Evolutionary conservation across 2,888 invertebrate species (phyloP).

Genomic region (Chromoteleia sp.): DNA sequence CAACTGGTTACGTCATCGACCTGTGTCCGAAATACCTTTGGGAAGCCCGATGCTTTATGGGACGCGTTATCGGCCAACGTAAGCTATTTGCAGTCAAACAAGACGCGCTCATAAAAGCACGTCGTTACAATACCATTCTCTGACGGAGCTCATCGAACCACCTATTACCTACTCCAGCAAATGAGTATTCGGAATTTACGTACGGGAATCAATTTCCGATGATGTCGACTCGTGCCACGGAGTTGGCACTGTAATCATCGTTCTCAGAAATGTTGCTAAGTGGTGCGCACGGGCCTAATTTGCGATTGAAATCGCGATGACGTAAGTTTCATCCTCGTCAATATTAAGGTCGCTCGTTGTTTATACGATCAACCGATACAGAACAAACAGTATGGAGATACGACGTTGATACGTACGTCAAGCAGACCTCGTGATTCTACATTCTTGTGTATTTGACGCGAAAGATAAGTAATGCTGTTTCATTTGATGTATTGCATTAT

Average conservation of each 20-base stretch:
- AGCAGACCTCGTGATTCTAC: background rate
- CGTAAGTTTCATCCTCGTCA: constrained; percentile 20
- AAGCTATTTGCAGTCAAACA: constrained; percentile 67
- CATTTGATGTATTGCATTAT: background rate
- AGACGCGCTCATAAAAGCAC: constrained; percentile 68
- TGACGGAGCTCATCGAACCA: constrained; percentile 43
- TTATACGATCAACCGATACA: background rate
- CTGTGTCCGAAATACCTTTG: constrained; percentile 52
- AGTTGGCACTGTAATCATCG: constrained; percentile 60
- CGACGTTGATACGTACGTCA: constrained; percentile 3
- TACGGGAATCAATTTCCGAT: constrained; percentile 67
- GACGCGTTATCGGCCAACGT: constrained; percentile 57
- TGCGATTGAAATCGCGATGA: constrained; percentile 50
- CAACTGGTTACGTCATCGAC: constrained; percentile 51
- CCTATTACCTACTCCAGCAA: constrained; percentile 57
- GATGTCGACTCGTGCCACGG: constrained; percentile 51
- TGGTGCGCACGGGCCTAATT: constrained; percentile 34
- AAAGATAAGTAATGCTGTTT: background rate
- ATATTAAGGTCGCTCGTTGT: constrained; percentile 4
- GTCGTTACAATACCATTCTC: constrained; percentile 65
- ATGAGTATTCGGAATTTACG: constrained; percentile 67
- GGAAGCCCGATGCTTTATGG: constrained; percentile 45
- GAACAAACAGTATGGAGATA: background rate
- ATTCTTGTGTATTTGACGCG: background rate
- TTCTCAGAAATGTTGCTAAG: constrained; percentile 40